Base-by-base conservation (phyloP, 2,113 vertebrate species). In the Erinaceus europaeus region DNA sequence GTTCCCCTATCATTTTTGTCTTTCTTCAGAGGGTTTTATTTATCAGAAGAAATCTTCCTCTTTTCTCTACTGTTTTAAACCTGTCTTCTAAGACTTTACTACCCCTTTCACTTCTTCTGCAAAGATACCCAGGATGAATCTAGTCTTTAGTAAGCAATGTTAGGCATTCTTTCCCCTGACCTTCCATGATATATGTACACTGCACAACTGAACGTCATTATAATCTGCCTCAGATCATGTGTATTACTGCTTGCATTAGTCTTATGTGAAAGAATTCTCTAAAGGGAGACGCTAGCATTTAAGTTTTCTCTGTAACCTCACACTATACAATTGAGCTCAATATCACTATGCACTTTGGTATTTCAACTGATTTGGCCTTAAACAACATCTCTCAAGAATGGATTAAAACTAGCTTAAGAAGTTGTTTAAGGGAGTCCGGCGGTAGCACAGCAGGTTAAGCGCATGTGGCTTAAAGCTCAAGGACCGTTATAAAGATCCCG, bases 321-420 rank as follows among this genome's bases (percentile, higher is more conserved):
- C 5, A 38, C 23, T 87, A 29, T 42, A 75, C 29, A 74, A 55
- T 44, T 75, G 53, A 85, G 12, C 61, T 85, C 38, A 59, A 84
- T 88, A 71, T 76, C 11, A 73, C 40, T 59, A 34, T 53, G 27
- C 2, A 23, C 13, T 55, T 50, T 80, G 14, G 32, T 44, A 61
- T 94, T 84, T 82, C 55, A 89, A 62, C 73, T 65, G 40, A 91
- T 57, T 79, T 74, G 40, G 9, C 32, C 17, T 90, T 88, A 91
- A 80, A 80, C 8, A 12, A 55, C 13, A 5, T 83, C 34, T 20
- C 85, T 91, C 71, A 23, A 87, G 71, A 36, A 44, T 92, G 4
- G 76, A 80, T 81, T 53, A 85, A 85, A 75, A 65, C 8, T 87
- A 74, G 65, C 6, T 88, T 74, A 81, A n/a, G 2, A n/a, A n/a